Percentiles rank a stretch among this genome's conserved stretches.
phyloP scores from a whole-genome alignment of 2,797 vertebrate genomes.

The Peromyscus attwateri region DNA sequence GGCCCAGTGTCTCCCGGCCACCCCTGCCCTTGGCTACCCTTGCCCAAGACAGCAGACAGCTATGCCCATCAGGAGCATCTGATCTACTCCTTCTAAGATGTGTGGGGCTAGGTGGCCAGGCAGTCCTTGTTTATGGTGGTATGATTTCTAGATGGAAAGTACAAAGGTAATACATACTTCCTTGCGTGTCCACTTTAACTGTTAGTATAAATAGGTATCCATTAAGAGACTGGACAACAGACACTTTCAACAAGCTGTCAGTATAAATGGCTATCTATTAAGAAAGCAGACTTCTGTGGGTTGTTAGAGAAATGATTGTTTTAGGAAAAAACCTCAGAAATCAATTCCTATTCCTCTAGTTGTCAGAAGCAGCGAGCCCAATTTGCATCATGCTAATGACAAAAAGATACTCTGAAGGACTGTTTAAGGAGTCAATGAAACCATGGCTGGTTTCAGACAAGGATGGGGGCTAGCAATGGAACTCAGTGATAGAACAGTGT shows the following conservation, averaged over 20 bases:
- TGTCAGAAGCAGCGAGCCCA: conserved; percentile 30
- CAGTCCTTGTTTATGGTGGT: not conserved
- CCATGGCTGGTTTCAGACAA: not conserved
- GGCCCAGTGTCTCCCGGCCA: not conserved
- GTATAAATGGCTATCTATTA: conserved; percentile 9
- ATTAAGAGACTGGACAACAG: not conserved
- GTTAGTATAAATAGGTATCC: conserved; percentile 12
- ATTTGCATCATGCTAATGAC: not conserved
- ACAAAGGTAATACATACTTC: not conserved
- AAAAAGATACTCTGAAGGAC: not conserved
- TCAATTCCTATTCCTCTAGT: conserved; percentile 34
- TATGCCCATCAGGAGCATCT: not conserved
- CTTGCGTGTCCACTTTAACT: conserved; percentile 33
- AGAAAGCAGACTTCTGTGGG: conserved; percentile 10
- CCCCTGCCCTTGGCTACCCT: not conserved
- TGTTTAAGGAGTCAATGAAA: fast-evolving
- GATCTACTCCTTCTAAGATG: not conserved
- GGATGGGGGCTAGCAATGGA: not conserved
- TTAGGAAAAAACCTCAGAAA: conserved; percentile 58
- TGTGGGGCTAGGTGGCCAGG: not conserved
- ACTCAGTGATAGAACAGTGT: not conserved
- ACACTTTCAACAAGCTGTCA: not conserved
- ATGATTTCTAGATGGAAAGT: not conserved
- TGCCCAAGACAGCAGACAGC: not conserved
- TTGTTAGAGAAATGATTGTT: not conserved